Base-by-base conservation (phyloP, 2,113 vertebrate species). In the Fulmarus glacialis region DNA sequence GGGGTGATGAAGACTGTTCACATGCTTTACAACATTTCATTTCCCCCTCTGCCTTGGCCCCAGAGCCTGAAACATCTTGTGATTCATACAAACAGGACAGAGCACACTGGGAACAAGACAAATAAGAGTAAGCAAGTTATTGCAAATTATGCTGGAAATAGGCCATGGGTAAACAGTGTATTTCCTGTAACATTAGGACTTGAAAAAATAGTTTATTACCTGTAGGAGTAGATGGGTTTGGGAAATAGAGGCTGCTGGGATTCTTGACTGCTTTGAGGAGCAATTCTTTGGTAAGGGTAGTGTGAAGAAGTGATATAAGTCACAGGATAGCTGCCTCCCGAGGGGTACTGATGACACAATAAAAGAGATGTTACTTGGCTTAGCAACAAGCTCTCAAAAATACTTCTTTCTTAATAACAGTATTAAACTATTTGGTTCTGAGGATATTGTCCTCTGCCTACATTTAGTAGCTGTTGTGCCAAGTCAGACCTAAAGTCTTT, bases 201-300 rank as follows among this genome's bases (percentile, higher is more conserved):
- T 78, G 26, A 42, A 84, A 67, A 67, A 68, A 50, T 2, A 60
- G 73, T 75, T 59, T 32, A 5, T 82, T 98, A 99, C 99, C 99
- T 99, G 98, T 99, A 99, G 74, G 99, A 99, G 98, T 99, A 99
- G 98, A 99, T 99, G 74, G 99, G 99, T 90, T 99, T 99, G 32
- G 99, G 99, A 89, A 99, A 99, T 73, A 99, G 98, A 15, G 98
- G 96, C 89, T 98, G 99, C 68, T 98, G 97, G 38, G 97, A 96
- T 11, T 99, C 99, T 22, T 98, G 97, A 66, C 93, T 97, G 89
- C 97, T 97, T 66, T 99, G 98, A 60, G 98, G 97, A 77, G 99
- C 98, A 10, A 99, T 97, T 86, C 98, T 98, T 94, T 99, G 99
- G 96, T 99, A 98, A 16, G 98, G 98, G 72, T 99, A 99, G 86